A percentile compares a stretch with the other conserved stretches of the same genome.
phyloP scores from a whole-genome alignment of 2,888 invertebrate genomes.

The Heliconius sara region DNA sequence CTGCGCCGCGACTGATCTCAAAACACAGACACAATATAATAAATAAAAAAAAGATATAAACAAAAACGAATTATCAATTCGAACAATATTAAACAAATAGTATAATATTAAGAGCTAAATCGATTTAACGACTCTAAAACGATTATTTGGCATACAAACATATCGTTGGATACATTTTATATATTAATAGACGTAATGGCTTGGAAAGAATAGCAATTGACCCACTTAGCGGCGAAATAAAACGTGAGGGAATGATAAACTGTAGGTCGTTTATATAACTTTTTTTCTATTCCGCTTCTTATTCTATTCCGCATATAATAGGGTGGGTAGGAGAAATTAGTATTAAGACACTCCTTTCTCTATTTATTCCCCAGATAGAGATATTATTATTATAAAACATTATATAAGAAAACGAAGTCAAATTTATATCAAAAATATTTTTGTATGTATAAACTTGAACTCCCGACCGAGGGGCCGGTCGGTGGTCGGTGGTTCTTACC shows the following conservation, averaged over 20 bases:
- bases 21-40: neutral
- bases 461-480: too few species aligned
- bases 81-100: neutral
- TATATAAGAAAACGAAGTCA: too few species aligned
- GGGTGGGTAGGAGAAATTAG: neutral
- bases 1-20: too few species aligned
- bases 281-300: neutral
- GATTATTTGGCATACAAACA: conserved; percentile 29
- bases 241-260: conserved; percentile 12
- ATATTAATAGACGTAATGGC: conserved; percentile 28
- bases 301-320: neutral
- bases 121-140: conserved; percentile 11
- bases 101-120: neutral
- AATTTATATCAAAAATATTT: too few species aligned
- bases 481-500: too few species aligned
- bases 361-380: neutral
- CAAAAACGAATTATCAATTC: neutral
- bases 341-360: neutral
- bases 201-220: conserved; percentile 28
- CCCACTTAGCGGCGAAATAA: conserved; percentile 22
- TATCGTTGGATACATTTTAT: conserved; percentile 26
- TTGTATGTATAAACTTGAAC: too few species aligned
- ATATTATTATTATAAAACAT: neutral
- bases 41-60: neutral
- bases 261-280: neutral